These are phyloP conservation scores for Felis chaus DNA, from an alignment of 2,113 vertebrate species.

Conservation along the genomic window DNA sequence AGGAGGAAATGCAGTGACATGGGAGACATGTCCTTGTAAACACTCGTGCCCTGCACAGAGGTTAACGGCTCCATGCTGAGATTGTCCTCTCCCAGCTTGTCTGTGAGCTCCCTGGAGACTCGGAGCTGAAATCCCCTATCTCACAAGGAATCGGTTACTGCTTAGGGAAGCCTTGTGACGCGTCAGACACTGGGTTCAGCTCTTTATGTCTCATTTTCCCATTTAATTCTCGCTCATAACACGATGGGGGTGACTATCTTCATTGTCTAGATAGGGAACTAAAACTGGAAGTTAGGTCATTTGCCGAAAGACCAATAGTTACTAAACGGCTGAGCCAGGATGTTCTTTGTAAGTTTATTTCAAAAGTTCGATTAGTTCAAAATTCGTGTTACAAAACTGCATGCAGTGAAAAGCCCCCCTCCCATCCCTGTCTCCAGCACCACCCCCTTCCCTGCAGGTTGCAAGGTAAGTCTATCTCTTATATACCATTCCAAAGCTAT, in stretches of 20 bases:
- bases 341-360: neutral
- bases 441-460: neutral
- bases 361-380: neutral
- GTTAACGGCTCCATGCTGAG: neutral
- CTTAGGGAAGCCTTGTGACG: neutral
- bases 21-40: neutral
- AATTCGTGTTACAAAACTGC: neutral
- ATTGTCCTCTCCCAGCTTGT: neutral
- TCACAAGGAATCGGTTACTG: too few relatives aligned
- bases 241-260: neutral
- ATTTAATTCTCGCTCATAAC: neutral
- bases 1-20: fast-evolving
- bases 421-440: neutral
- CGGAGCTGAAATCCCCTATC: neutral
- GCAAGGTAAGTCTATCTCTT: neutral
- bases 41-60: neutral
- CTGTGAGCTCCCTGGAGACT: neutral
- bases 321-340: neutral
- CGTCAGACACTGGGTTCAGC: fast-evolving
- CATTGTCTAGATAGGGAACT: constrained; percentile 11
- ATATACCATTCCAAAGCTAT: neutral
- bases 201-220: neutral
- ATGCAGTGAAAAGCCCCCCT: neutral
- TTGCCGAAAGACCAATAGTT: neutral
- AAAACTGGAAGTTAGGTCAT: constrained; percentile 9